Percentiles rank a stretch among this genome's conserved stretches.
Conservation (phyloP, 2,797 vertebrate genomes). For the Scyliorhinus canicula region DNA sequence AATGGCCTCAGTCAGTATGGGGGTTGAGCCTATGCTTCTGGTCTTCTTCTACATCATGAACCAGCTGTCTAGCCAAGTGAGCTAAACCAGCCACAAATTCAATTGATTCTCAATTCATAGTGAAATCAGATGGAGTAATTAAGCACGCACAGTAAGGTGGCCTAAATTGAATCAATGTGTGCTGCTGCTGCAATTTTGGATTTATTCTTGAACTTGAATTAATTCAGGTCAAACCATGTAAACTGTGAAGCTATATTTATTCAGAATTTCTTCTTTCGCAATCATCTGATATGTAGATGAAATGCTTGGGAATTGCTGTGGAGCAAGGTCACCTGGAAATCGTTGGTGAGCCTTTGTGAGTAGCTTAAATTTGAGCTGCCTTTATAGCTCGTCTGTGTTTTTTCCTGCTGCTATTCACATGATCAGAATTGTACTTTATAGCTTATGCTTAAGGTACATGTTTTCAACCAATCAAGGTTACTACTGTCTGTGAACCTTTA, state of each 20-base stretch:
- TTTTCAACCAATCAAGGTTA: neutral
- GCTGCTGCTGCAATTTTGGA: neutral
- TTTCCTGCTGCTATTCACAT: neutral
- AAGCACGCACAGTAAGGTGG: neutral
- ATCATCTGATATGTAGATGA: neutral
- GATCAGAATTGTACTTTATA: neutral
- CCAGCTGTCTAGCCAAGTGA: no score
- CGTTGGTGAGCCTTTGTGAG: neutral
- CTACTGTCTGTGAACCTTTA: neutral
- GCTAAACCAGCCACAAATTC: no score
- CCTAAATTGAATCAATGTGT: conserved; percentile 15
- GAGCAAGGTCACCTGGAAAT: neutral
- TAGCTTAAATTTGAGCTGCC: neutral
- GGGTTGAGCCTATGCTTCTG: no score
- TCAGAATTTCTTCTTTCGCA: neutral
- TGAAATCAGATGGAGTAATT: neutral
- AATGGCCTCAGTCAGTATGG: no score
- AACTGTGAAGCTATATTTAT: neutral
- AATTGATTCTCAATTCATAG: neutral
- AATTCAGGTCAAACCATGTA: conserved; percentile 34
- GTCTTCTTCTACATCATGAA: no score
- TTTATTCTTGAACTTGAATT: conserved; percentile 11
- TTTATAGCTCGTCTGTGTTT: neutral
- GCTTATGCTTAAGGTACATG: neutral
- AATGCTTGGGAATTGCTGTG: neutral